Base-by-base conservation (phyloP, 2,888 invertebrate species). In the Rambutsinella grinnellia region DNA sequence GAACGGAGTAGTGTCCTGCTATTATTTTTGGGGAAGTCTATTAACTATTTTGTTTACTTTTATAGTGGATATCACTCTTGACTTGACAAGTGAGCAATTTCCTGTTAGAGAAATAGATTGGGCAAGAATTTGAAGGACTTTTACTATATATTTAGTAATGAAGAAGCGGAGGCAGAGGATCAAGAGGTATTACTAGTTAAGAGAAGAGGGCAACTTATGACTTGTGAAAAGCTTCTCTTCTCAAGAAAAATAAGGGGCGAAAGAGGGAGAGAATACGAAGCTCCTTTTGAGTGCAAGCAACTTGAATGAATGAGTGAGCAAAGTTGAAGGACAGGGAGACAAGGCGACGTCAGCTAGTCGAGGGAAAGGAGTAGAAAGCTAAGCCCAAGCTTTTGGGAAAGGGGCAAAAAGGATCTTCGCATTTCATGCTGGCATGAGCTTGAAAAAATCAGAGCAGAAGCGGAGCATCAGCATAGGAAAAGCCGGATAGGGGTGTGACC, bases 401-500 rank as follows among this genome's bases (percentile, higher is more conserved):
- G 44, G 66, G 66, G 47, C 51, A 69, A 63, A 72, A 76, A 53
- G 63, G 36, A 63, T 63, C 28, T 53, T 27, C 36, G 19, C 19
- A 23, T 61, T 23, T 49, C 49, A 49, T 49, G 49, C 49, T 49
- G 49, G n/a, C n/a, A 5, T 49, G 49, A 5, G 6, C 54, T 36
- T 23, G 44, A 13, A n/a, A 23, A 28, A 56, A 19, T 27, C 13
- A 13, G 36, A 36, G 36, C 36, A 36, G 36, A 36, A 36, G 36
- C 36, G 13, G 6, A 36, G 13, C 36, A 13, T 5, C 13, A 36
- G 17, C 10, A 63, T 56, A 72, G 65, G 65, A 72, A 69, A 74
- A 78, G 57, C 78, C 72, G 72, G 65, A 62, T 76, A 61, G 77
- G 74, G 81, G 72, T 76, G 77, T 75, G 78, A 58, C 63, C 67